These are phyloP conservation scores for Trimorus sp. DNA, from an alignment of 2,888 invertebrate genomes.

Conservation along the genomic window DNA sequence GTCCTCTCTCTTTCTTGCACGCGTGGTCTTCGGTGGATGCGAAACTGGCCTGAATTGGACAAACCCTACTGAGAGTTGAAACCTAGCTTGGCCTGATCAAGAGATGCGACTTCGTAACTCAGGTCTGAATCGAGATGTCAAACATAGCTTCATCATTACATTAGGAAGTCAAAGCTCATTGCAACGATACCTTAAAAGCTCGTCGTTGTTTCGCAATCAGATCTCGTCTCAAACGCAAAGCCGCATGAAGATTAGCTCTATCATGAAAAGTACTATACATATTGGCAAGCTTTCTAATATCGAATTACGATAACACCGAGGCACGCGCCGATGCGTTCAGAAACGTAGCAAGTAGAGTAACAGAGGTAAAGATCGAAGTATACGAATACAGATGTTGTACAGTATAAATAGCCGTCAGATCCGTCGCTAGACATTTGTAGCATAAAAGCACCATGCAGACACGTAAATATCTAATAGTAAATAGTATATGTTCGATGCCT, in stretches of 20 bases:
- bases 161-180: conserved; percentile 1
- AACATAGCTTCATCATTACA: conserved; percentile 19
- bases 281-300: conserved; percentile 79
- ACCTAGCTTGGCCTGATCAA: no score
- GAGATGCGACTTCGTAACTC: no score
- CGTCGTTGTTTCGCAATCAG: conserved; percentile 57
- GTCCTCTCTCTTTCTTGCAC: no score
- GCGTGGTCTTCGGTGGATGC: no score
- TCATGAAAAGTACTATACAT: conserved; percentile 68
- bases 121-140: not conserved
- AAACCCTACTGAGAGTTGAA: no score
- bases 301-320: conserved; percentile 74
- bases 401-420: conserved; percentile 72
- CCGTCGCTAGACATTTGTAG: conserved; percentile 76
- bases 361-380: conserved; percentile 66
- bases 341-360: conserved; percentile 67
- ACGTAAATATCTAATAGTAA: conserved; percentile 74
- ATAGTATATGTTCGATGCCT: conserved; percentile 73
- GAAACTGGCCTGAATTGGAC: no score
- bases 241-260: conserved; percentile 65
- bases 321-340: conserved; percentile 72
- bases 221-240: conserved; percentile 64
- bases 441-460: conserved; percentile 79
- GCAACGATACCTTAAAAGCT: conserved; percentile 61
- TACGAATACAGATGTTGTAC: conserved; percentile 67